Evolutionary conservation across 2,797 vertebrate species (phyloP).

Genomic region (Avahi laniger): DNA sequence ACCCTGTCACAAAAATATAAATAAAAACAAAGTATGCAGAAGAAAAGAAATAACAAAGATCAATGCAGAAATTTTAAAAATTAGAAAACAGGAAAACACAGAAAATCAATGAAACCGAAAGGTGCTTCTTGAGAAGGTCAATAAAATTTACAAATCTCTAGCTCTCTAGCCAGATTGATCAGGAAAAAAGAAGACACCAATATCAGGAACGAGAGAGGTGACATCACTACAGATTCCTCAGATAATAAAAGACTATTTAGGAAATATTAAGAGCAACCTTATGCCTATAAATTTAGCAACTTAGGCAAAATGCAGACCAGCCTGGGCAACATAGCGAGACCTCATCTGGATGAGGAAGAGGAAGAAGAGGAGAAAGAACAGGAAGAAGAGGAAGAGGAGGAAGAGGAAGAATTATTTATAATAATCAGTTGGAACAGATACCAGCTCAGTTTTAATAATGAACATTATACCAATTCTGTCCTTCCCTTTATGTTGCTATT

Average conservation of each 20-base stretch:
- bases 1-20: not conserved
- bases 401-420: not conserved
- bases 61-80: not conserved
- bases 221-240: not conserved
- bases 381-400: not conserved
- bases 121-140: not conserved
- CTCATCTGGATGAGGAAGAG: not conserved
- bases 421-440: not conserved
- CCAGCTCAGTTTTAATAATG: not conserved
- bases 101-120: not conserved
- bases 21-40: not conserved
- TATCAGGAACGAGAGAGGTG: not conserved
- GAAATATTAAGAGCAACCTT: not conserved
- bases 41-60: slow-evolving; percentile 7
- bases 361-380: too few species aligned
- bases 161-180: not conserved
- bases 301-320: not conserved
- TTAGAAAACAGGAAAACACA: not conserved
- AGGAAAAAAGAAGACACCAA: not conserved
- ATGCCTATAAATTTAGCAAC: not conserved
- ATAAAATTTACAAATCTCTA: not conserved
- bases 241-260: not conserved
- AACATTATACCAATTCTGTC: not conserved
- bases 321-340: too few species aligned
- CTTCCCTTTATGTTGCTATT: not conserved